Conservation (phyloP, 2,888 invertebrate species). For the Bimastos eiseni region DNA sequence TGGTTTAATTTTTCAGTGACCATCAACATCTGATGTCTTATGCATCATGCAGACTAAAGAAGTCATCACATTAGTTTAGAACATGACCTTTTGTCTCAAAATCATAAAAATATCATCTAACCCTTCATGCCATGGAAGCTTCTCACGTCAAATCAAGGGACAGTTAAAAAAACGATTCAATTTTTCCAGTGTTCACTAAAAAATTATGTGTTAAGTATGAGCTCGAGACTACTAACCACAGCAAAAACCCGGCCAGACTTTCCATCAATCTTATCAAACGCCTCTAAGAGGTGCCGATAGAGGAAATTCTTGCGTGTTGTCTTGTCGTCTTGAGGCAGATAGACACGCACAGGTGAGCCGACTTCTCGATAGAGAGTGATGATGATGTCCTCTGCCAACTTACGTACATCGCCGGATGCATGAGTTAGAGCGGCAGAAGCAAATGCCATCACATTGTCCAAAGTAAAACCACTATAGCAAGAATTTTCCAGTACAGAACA, state of each 20-base stretch:
- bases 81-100: too few species aligned
- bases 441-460: constrained; percentile 8
- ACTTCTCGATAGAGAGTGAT: neutral
- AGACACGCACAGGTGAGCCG: neutral
- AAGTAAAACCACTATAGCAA: neutral
- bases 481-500: neutral
- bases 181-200: too few species aligned
- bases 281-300: neutral
- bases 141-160: too few species aligned
- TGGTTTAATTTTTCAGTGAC: neutral
- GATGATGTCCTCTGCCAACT: neutral
- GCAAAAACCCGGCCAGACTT: neutral
- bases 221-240: neutral
- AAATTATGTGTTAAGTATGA: too few species aligned
- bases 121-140: too few species aligned
- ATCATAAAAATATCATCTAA: too few species aligned
- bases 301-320: neutral
- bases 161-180: too few species aligned
- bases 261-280: neutral
- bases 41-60: too few species aligned
- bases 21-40: too few species aligned
- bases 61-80: too few species aligned
- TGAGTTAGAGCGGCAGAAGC: neutral
- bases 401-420: neutral
- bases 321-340: constrained; percentile 7